These are phyloP conservation scores for Bursaphelenchus mucronatus DNA, from an alignment of 1,140 invertebrate species.

Conservation along the genomic window DNA sequence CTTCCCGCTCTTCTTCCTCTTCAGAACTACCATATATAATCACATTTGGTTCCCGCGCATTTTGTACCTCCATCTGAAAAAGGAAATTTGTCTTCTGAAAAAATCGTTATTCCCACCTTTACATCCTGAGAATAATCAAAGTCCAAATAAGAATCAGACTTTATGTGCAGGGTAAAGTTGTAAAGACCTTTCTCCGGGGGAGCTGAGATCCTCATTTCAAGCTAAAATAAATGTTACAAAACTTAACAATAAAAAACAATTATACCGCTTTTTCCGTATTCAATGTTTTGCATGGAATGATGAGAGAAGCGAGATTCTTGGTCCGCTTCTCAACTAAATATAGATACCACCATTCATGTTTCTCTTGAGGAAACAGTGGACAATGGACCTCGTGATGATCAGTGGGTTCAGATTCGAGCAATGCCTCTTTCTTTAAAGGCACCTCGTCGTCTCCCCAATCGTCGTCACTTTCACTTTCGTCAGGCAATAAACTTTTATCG, in stretches of 20 bases:
- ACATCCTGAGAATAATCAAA: constrained; percentile 62
- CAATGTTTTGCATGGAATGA: constrained; percentile 74
- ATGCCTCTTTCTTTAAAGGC: constrained; percentile 61
- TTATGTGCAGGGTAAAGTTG: constrained; percentile 84
- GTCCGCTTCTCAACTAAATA: constrained; percentile 92
- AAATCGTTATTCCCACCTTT: constrained; percentile 40
- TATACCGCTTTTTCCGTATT: constrained; percentile 63
- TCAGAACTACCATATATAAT: constrained; percentile 50
- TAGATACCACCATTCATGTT: constrained; percentile 99
- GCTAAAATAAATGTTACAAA: constrained; percentile 64
- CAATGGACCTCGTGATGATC: constrained; percentile 89
- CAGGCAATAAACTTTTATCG: constrained; percentile 13
- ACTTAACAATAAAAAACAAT: constrained; percentile 12
- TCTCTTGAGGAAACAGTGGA: constrained; percentile 88
- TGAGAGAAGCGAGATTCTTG: constrained; percentile 78
- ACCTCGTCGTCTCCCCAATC: constrained; percentile 36
- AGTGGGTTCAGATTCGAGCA: constrained; percentile 62
- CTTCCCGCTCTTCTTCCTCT: constrained; percentile 40
- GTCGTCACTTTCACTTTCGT: constrained; percentile 40
- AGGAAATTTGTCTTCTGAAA: constrained; percentile 15
- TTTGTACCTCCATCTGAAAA: constrained; percentile 43
- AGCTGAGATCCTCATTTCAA: constrained; percentile 90
- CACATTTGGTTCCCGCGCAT: constrained; percentile 34
- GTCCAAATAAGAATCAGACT: constrained; percentile 83
- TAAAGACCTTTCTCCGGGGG: constrained; percentile 85